Percentiles rank a stretch among this genome's conserved stretches.
Evolutionary conservation across 1,140 invertebrate genomes (phyloP).

Genomic region (Penaeus indicus): DNA sequence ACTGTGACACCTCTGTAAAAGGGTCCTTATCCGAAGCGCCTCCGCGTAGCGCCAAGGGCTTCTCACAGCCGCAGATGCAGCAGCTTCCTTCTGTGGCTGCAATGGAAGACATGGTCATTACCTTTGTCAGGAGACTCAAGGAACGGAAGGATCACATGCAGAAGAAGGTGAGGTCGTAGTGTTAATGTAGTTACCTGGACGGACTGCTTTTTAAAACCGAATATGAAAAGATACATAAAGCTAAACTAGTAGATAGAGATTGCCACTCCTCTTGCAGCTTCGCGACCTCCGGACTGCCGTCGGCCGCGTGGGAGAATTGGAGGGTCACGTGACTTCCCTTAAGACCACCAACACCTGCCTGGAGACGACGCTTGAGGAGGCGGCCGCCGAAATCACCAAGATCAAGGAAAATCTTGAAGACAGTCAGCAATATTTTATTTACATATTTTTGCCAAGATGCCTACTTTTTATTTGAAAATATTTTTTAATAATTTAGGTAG

Average conservation of each 20-base stretch:
- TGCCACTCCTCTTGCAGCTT: conserved; percentile 14
- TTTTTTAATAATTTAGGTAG: too few species aligned
- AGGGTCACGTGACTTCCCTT: conserved; percentile 34
- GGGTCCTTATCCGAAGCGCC: too few species aligned
- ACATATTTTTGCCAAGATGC: too few species aligned
- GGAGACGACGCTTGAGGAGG: not conserved
- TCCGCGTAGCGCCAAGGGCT: not conserved
- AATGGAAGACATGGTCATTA: not conserved
- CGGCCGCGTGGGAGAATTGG: conserved; percentile 32
- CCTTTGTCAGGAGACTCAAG: not conserved
- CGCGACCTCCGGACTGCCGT: conserved; percentile 8
- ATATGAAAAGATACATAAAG: not conserved
- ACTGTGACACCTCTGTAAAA: not conserved
- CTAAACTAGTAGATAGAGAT: conserved; percentile 6
- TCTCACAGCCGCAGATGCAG: not conserved
- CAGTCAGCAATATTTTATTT: conserved; percentile 4
- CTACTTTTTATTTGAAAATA: too few species aligned
- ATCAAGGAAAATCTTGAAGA: conserved; percentile 29
- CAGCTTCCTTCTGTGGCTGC: not conserved
- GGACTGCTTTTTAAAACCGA: too few species aligned
- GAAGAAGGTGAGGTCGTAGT: too few species aligned
- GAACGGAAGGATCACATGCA: not conserved
- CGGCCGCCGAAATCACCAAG: not conserved
- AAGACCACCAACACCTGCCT: conserved; percentile 9
- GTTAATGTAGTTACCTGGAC: not conserved